Evolutionary conservation across 1,140 invertebrate genomes (phyloP).

Genomic region (Drosophila sp.): DNA sequence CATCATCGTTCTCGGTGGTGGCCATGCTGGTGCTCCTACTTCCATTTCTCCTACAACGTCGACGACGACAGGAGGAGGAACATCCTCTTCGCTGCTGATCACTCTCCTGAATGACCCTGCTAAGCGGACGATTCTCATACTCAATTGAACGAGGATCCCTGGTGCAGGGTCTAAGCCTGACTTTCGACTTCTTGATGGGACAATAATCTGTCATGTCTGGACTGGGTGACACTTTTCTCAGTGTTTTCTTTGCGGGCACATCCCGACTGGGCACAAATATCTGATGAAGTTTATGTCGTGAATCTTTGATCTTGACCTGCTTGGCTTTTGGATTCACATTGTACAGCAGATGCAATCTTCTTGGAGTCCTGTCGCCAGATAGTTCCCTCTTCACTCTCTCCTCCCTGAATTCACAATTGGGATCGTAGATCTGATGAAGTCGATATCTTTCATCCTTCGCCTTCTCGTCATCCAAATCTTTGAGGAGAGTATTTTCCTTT

Average conservation of each 20-base stretch:
- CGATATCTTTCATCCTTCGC: background rate
- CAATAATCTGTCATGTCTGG: background rate
- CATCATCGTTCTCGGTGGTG: slow-evolving; percentile 15
- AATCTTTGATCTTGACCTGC: background rate
- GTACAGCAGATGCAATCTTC: background rate
- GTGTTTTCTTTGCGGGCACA: background rate
- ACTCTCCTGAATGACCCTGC: background rate
- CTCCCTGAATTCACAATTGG: background rate
- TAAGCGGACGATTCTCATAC: slow-evolving; percentile 23
- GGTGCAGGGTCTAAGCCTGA: background rate
- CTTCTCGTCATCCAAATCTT: background rate
- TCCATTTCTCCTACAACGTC: background rate
- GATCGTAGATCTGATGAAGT: background rate
- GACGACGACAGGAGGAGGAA: background rate
- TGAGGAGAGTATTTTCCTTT: background rate
- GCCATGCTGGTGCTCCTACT: background rate
- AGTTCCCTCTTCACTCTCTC: background rate
- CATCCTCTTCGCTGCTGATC: background rate
- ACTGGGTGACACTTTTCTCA: background rate
- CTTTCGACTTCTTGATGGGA: background rate
- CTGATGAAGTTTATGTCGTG: slow-evolving; percentile 7
- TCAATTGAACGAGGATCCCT: slow-evolving; percentile 18
- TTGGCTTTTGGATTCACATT: background rate
- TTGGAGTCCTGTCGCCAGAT: background rate
- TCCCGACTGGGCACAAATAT: background rate